These are phyloP conservation scores for Pseudolycoriella hygida DNA, from an alignment of 2,888 invertebrate genomes.

Conservation along the genomic window DNA sequence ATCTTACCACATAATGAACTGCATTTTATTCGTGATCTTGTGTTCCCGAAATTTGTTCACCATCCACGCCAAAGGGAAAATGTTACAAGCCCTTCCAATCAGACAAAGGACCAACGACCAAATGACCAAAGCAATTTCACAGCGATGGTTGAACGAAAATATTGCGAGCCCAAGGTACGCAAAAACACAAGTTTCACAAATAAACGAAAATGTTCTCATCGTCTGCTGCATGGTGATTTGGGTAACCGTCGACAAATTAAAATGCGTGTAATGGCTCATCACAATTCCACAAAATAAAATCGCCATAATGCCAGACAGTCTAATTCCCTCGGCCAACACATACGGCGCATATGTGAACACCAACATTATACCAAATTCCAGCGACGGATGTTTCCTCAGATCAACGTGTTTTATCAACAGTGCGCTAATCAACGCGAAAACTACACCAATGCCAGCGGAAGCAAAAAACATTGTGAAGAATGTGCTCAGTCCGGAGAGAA, in stretches of 20 bases:
- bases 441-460: conserved; percentile 89
- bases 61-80: conserved; percentile 83
- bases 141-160: conserved; percentile 85
- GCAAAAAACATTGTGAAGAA: conserved; percentile 98
- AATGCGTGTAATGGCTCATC: conserved; percentile 99
- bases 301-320: conserved; percentile 54
- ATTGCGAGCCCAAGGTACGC: conserved; percentile 64
- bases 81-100: conserved; percentile 87
- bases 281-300: conserved; percentile 54
- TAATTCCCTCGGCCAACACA: conserved; percentile 91
- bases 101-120: conserved; percentile 90
- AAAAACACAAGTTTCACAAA: conserved; percentile 97
- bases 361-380: conserved; percentile 97
- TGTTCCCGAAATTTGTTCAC: conserved; percentile 94
- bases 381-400: conserved; percentile 87
- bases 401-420: conserved; percentile 88
- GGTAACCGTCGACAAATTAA: conserved; percentile 92
- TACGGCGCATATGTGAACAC: conserved; percentile 98
- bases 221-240: conserved; percentile 99
- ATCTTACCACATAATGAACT: conserved; percentile 91
- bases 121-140: conserved; percentile 78
- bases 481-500: conserved; percentile 69
- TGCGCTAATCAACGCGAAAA: conserved; percentile 87
- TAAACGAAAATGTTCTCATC: conserved; percentile 91
- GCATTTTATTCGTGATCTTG: conserved; percentile 95